Percentiles rank a stretch among this genome's conserved stretches.
Evolutionary conservation across 1,140 invertebrate species (phyloP).

Genomic region (Cydia pomonella): DNA sequence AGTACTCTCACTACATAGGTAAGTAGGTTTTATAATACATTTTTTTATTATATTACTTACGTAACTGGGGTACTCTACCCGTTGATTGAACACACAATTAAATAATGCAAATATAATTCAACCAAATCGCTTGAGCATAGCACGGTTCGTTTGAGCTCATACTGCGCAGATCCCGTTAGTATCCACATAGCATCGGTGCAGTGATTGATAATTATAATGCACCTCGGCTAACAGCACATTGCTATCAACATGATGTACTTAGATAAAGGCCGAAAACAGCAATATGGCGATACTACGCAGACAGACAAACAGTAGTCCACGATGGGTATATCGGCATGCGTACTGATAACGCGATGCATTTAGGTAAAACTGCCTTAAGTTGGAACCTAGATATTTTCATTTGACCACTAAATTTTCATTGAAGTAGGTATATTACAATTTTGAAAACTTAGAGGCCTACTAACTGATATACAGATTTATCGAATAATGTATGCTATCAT

Average conservation of each 20-base stretch:
- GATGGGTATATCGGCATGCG: constrained; percentile 2
- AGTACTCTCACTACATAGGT: too few relatives aligned
- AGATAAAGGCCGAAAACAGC: neutral
- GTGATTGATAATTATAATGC: neutral
- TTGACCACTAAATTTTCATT: too few relatives aligned
- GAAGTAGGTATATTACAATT: too few relatives aligned
- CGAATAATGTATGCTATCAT: too few relatives aligned
- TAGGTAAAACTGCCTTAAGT: neutral
- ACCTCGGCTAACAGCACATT: neutral
- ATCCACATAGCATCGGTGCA: neutral
- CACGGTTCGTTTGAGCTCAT: neutral
- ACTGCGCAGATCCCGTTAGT: neutral
- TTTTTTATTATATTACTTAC: too few relatives aligned
- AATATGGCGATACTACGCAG: neutral
- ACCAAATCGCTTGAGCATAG: neutral
- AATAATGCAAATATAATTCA: too few relatives aligned
- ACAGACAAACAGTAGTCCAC: neutral
- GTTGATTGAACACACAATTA: too few relatives aligned
- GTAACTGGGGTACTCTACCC: too few relatives aligned
- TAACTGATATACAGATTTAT: too few relatives aligned
- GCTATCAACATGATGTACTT: neutral
- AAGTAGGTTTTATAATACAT: too few relatives aligned
- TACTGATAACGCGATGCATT: constrained; percentile 11
- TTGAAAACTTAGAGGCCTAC: too few relatives aligned
- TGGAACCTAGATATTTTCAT: neutral